phyloP scores from a whole-genome alignment of 2,888 invertebrate species.

The Elysia crispata region DNA sequence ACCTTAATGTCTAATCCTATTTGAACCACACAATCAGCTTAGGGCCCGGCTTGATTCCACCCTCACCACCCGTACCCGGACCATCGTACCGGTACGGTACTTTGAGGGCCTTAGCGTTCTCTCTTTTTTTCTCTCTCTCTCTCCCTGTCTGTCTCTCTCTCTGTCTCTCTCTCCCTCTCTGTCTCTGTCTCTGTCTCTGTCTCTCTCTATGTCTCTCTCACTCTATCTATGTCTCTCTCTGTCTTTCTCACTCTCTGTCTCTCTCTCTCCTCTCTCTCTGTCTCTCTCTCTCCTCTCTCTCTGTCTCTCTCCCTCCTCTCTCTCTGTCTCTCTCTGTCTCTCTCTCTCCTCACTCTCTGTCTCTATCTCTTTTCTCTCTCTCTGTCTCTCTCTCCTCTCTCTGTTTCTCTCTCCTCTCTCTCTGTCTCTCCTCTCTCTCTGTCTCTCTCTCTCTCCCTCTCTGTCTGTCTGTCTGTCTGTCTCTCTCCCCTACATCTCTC shows the following conservation, averaged over 20 bases:
- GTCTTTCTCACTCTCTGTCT: background rate
- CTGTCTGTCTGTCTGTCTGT: background rate
- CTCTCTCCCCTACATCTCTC: background rate
- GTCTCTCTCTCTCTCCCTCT: background rate
- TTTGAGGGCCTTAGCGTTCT: constrained; percentile 2
- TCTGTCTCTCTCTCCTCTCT: background rate
- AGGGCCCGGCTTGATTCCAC: constrained; percentile 23
- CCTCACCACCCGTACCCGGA: too few species aligned
- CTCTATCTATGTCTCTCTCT: background rate
- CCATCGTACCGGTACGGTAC: too few species aligned
- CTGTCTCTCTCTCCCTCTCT: background rate
- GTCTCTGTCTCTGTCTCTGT: constrained; percentile 5
- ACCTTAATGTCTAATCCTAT: background rate
- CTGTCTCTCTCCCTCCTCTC: background rate
- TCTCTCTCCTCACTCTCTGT: background rate
- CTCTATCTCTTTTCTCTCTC: background rate
- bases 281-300: background rate
- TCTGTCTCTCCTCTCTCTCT: background rate
- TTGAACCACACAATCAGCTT: constrained; percentile 28
- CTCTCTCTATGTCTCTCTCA: background rate
- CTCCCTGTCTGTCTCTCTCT: background rate
- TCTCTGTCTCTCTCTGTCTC: background rate
- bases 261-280: background rate
- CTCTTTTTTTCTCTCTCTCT: background rate
- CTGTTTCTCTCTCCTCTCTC: background rate